Percentiles rank a stretch among this genome's conserved stretches.
phyloP scores from a whole-genome alignment of 2,113 vertebrate genomes.

The Eulemur rufifrons region DNA sequence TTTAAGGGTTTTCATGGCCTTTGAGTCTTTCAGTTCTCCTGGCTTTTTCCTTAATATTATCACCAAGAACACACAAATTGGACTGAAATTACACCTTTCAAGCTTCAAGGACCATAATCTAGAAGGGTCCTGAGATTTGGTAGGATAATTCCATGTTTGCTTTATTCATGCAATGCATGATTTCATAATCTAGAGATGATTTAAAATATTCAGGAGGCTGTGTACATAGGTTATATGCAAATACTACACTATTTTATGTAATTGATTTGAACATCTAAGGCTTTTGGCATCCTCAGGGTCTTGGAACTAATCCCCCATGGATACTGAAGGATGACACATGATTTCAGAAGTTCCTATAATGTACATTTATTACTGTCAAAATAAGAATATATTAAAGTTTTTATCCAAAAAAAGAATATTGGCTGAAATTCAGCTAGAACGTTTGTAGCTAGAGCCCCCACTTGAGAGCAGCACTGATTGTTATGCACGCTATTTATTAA shows the following conservation, averaged over 20 bases:
- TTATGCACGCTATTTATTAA: neutral
- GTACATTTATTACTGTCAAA: neutral
- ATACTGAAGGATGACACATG: neutral
- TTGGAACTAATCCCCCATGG: neutral
- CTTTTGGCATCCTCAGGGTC: neutral
- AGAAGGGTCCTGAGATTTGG: neutral
- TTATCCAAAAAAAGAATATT: neutral
- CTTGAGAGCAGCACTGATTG: neutral
- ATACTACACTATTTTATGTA: neutral
- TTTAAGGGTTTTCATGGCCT: neutral
- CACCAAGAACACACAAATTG: neutral
- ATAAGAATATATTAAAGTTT: neutral
- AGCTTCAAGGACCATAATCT: neutral
- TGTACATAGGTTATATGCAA: neutral
- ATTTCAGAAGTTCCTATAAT: neutral
- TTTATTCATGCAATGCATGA: neutral
- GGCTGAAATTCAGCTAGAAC: neutral
- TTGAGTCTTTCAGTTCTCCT: conserved; percentile 20
- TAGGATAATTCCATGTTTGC: neutral
- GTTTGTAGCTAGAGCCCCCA: conserved; percentile 19
- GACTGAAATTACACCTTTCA: neutral
- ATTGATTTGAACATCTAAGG: neutral
- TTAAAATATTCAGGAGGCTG: neutral
- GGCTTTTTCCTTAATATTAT: neutral
- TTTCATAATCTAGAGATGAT: neutral